A percentile compares a stretch with the other conserved stretches of the same genome.
Conservation (phyloP, 2,888 invertebrate genomes). For the Bellardia pandia region DNA sequence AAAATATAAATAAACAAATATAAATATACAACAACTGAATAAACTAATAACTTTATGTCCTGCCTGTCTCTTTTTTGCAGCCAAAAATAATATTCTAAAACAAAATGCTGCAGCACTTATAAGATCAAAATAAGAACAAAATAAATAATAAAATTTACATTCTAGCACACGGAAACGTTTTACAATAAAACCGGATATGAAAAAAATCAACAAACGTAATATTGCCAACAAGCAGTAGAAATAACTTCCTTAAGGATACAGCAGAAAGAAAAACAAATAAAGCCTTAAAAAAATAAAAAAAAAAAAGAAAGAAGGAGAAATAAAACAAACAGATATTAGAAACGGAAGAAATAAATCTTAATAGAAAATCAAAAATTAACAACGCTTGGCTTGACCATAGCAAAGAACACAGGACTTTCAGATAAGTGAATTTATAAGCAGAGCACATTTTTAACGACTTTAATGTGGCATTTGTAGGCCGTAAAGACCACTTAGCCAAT, state of each 20-base stretch:
- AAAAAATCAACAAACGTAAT: constrained; percentile 58
- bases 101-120: background rate
- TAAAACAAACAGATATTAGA: constrained; percentile 12
- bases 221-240: constrained; percentile 32
- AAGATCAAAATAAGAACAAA: background rate
- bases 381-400: background rate
- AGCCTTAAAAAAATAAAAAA: background rate
- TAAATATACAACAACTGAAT: background rate
- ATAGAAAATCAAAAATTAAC: constrained; percentile 27
- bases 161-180: constrained; percentile 35
- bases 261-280: constrained; percentile 4
- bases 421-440: constrained; percentile 32
- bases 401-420: constrained; percentile 10
- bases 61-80: background rate
- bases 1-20: background rate
- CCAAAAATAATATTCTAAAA: constrained; percentile 20
- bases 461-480: constrained; percentile 10
- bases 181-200: constrained; percentile 56
- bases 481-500: constrained; percentile 34
- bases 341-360: constrained; percentile 48
- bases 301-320: background rate
- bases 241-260: constrained; percentile 18
- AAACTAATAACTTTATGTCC: background rate
- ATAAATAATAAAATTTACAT: background rate
- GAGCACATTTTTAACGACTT: background rate